These are phyloP conservation scores for Ypsolopha scabrella DNA, from an alignment of 2,888 invertebrate species.

Conservation along the genomic window DNA sequence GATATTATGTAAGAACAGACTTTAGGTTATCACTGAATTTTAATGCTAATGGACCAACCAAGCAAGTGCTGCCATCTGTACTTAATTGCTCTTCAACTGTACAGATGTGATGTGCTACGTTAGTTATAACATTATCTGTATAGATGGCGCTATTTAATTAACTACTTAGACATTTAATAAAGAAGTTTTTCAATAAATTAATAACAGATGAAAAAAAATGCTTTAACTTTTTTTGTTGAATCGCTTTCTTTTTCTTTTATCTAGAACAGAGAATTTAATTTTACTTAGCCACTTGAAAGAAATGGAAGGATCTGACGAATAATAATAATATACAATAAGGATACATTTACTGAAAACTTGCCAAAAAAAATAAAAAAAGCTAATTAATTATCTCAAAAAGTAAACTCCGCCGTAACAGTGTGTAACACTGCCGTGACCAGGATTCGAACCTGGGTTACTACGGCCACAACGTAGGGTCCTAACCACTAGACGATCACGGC, in stretches of 20 bases:
- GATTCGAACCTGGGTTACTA: slow-evolving; percentile 23
- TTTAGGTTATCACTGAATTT: not conserved
- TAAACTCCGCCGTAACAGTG: slow-evolving; percentile 47
- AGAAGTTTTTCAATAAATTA: not conserved
- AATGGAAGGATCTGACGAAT: too few relatives aligned
- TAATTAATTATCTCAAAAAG: slow-evolving; percentile 15
- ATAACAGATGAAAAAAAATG: not conserved
- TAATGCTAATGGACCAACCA: not conserved
- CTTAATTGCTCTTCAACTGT: not conserved
- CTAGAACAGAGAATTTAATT: too few relatives aligned
- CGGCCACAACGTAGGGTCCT: slow-evolving; percentile 39
- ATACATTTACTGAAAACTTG: not conserved
- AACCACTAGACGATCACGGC: slow-evolving; percentile 74
- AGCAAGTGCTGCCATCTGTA: slow-evolving; percentile 2
- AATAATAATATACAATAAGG: too few relatives aligned
- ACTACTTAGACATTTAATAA: too few relatives aligned
- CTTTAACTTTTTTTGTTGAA: too few relatives aligned
- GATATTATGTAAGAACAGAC: too few relatives aligned
- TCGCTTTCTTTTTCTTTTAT: not conserved
- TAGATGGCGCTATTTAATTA: not conserved
- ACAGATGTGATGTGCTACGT: too few relatives aligned
- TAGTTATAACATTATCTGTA: not conserved
- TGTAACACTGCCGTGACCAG: slow-evolving; percentile 18
- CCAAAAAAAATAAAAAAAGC: not conserved
- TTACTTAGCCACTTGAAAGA: too few relatives aligned